Conservation (phyloP, 2,797 vertebrate genomes). For the Salmo trutta region DNA sequence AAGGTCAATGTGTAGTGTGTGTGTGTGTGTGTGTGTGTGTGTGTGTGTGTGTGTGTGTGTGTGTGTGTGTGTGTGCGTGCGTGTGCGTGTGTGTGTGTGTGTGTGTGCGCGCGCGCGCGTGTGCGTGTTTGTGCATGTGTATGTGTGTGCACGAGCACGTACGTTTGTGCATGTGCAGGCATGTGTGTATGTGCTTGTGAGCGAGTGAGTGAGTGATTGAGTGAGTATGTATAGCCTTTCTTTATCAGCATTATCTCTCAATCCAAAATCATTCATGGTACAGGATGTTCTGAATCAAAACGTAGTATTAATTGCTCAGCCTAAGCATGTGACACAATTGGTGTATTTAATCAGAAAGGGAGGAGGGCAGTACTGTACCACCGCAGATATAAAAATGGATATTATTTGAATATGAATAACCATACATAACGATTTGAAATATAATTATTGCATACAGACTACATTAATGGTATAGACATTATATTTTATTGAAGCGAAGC, state of each 20-base stretch:
- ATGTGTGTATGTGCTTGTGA: not conserved
- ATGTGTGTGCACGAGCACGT: too few species aligned
- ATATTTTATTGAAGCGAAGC: slow-evolving; percentile 6
- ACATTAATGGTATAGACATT: not conserved
- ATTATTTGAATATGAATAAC: slow-evolving; percentile 49
- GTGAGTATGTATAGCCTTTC: slow-evolving; percentile 36
- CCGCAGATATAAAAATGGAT: slow-evolving; percentile 43
- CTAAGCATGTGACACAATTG: slow-evolving; percentile 50
- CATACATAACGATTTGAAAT: slow-evolving; percentile 10
- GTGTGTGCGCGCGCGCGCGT: not conserved
- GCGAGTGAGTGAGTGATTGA: slow-evolving; percentile 18
- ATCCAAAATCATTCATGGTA: slow-evolving; percentile 23
- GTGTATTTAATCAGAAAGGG: slow-evolving; percentile 45
- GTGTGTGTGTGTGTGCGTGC: slow-evolving; percentile 37
- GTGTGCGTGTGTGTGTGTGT: slow-evolving; percentile 23
- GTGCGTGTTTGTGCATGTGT: slow-evolving; percentile 5
- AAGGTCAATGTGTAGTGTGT: slow-evolving; percentile 48
- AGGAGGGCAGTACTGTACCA: not conserved
- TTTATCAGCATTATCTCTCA: slow-evolving; percentile 51
- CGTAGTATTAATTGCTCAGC: slow-evolving; percentile 51
- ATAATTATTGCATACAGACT: slow-evolving; percentile 5
- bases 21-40: slow-evolving; percentile 4
- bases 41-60: slow-evolving; percentile 33
- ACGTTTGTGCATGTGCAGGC: not conserved
- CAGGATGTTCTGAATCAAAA: slow-evolving; percentile 47